Evolutionary conservation across 2,888 invertebrate species (phyloP), one percentile per base, ranked within the genome.

Genomic region (Eupeodes latifasciatus): DNA sequence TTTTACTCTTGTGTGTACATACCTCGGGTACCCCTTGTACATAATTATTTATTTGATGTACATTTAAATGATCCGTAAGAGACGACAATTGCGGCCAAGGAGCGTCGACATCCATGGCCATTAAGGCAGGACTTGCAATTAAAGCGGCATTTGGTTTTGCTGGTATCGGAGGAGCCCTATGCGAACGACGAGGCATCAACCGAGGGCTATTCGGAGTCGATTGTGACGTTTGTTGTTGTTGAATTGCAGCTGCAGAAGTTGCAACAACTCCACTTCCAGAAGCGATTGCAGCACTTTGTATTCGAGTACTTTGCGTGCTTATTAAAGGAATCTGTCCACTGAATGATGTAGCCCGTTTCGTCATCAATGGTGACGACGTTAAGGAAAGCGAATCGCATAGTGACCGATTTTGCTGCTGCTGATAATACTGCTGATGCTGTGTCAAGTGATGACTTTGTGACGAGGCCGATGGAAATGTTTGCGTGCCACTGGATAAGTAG

Each of bases 191-290:
- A 69, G 96, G 96, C 94, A 96, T 92, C 89, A 96, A 94, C 85
- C 96, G 94, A 36, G 96, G 97, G 91, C 96, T 96, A 91, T 96
- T 96, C 69, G 96, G 96, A 44, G 96, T 96, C 86, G 96, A 96
- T 64, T 94, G 94, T 75, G 94, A 94, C 82, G 90, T 85, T 79
- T 77, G 89, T 74, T 80, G 84, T 36, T 81, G 57, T 49, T 79
- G 81, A 11, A 71, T 36, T 9, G 40, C 59, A 67, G 80, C 66
- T 34, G 61, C 49, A 36, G 69, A 77, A 57, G 19, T 55, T 27
- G 76, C 49, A 11, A 55, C 57, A 14, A 57, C 47, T 51, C 67
- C 82, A 55, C 59, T 75, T 27, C 53, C 62, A 10, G 69, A 36
- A 10, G 57, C 53, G 0, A 74, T 9, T 2, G 81, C 36, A 51